Evolutionary conservation across 2,113 vertebrate genomes (phyloP).

Genomic region (Osmerus mordax): DNA sequence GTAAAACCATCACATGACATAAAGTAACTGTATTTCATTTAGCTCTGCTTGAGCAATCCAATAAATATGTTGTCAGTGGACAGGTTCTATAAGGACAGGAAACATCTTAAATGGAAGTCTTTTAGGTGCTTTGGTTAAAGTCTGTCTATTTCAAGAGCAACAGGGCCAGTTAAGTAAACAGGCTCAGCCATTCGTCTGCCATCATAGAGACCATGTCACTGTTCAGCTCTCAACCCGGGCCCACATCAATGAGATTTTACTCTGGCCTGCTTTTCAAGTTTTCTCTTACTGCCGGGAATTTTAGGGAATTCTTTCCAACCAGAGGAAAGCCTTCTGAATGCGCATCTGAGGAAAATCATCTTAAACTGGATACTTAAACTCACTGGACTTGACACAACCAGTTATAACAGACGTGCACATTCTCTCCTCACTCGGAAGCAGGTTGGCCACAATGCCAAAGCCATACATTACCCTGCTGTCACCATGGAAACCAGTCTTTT

Average conservation of each 20-base stretch:
- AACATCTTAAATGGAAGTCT: slow-evolving; percentile 46
- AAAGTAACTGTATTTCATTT: slow-evolving; percentile 19
- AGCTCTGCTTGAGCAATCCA: slow-evolving; percentile 24
- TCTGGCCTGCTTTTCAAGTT: slow-evolving; percentile 39
- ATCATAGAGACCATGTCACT: slow-evolving; percentile 50
- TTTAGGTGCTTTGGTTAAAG: slow-evolving; percentile 41
- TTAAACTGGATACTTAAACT: neutral
- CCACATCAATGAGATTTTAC: slow-evolving; percentile 63
- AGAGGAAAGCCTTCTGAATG: slow-evolving; percentile 44
- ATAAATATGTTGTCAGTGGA: slow-evolving; percentile 28
- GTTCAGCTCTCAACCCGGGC: slow-evolving; percentile 45
- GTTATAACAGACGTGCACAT: neutral
- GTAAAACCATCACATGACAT: slow-evolving; percentile 14
- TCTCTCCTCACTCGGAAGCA: slow-evolving; percentile 28
- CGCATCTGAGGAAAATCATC: slow-evolving; percentile 9
- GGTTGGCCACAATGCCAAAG: slow-evolving; percentile 64
- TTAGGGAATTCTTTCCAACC: slow-evolving; percentile 51
- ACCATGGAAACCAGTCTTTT: slow-evolving; percentile 61
- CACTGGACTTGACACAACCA: neutral
- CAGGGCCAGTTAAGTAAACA: slow-evolving; percentile 65
- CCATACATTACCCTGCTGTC: slow-evolving; percentile 53
- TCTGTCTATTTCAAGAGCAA: slow-evolving; percentile 60
- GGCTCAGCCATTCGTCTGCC: slow-evolving; percentile 42
- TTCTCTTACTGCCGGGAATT: slow-evolving; percentile 58
- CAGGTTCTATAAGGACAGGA: slow-evolving; percentile 42